Evolutionary conservation across 1,140 invertebrate genomes (phyloP), one percentile per base, ranked within the genome.

Genomic region (Ladona fulva): DNA sequence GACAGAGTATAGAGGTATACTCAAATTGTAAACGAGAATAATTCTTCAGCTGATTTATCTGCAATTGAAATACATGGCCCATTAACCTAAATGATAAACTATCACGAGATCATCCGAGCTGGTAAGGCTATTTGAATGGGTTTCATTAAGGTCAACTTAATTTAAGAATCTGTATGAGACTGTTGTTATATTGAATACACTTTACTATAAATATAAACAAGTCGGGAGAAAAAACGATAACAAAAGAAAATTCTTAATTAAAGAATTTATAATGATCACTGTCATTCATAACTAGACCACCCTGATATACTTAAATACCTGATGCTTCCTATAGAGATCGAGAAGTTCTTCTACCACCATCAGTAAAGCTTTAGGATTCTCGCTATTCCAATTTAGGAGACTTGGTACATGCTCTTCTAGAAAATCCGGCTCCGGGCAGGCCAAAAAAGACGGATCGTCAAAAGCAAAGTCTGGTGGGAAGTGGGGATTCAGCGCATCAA

Each of bases 361-460:
- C 74, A 87, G 82, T 10, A 90, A 82, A 42, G 86, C 84, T 80
- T 86, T 85, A 3, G 84, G 83, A 82, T 90, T 83, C 77, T 83
- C 84, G 76, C 83, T 81, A 84, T 89, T 83, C 89, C 89, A 90
- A 75, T 86, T 84, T 14, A 84, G 83, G 42, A 90, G 84, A 83
- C 88, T 89, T n/a, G 88, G 89, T 42, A 90, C 80, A 80, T 84
- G 80, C 77, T 82, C 81, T 74, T 83, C 83, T 19, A 90, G 82
- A 76, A 83, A 83, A 42, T 87, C 82, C 59, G 85, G 82, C 79
- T 88, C 85, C 16, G 86, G 84, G 82, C 87, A 86, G 37, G 81
- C 83, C n/a, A 89, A 81, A 80, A 89, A 90, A 77, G 80, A 85
- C 8, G 88, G 87, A 82, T 89, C 87, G 77, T 89, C 87, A 82